Evolutionary conservation across 1,140 invertebrate genomes (phyloP), one percentile per base, ranked within the genome.

Genomic region (Choristoneura fumiferana): DNA sequence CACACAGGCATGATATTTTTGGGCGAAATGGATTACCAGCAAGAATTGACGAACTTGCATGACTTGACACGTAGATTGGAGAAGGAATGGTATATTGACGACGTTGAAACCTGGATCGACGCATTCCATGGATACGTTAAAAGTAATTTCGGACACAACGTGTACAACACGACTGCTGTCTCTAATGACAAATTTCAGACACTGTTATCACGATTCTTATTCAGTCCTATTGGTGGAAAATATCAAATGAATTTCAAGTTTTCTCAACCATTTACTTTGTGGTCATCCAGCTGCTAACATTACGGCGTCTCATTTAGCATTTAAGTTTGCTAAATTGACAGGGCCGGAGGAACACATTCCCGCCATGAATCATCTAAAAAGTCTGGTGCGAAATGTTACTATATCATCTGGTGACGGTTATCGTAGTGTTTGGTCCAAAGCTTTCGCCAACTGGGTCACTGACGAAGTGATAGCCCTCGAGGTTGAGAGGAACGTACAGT

Each of bases 391-490:
- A 15, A 78, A 88, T 6, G 74, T 88, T 0, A 91, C 92, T 76
- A 91, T 93, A 40, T 90, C 91, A 12, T 82, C 91, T 0, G 92
- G 93, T 8, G 79, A 93, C 60, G 91, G 91, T 37, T 92, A 92
- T 71, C 89, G 91, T 0, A 93, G 92, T 18, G 91, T 93, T 0
- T 95, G 94, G 94, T 92, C 93, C 8, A 92, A 92, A 77, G 89
- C 91, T 37, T 95, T 95, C 71, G 93, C 91, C 4, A 91, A 92
- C 39, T 96, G 95, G 95, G 93, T 93, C 9, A 95, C 94, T 0
- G 94, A 96, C 74, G 94, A 95, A 80, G 90, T 95, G n/a, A 96
- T 96, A 35, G 92, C 92, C 1, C 82, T 91, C 35, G 95, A 96
- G 87, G 92, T 97, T 0, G 92, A 94, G 54, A 91, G 95, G 58